A percentile compares a stretch with the other conserved stretches of the same genome.
Conservation (phyloP, 2,888 invertebrate species). For the Leucoma salicis region DNA sequence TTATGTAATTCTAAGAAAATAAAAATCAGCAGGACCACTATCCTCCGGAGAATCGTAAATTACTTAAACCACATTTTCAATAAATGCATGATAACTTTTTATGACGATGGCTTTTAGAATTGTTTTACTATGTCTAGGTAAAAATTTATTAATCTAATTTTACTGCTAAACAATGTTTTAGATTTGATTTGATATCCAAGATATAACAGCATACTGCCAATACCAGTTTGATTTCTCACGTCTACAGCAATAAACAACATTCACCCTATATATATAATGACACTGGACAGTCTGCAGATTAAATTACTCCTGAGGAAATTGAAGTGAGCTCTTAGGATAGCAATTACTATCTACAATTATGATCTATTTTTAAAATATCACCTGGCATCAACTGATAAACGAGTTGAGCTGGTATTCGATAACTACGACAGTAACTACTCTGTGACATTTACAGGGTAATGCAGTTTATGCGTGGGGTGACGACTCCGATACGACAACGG, state of each 20-base stretch:
- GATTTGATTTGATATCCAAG: too few relatives aligned
- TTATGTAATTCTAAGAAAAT: too few relatives aligned
- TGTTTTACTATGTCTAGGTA: too few relatives aligned
- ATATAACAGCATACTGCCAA: too few relatives aligned
- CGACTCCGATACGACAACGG: not conserved
- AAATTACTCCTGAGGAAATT: conserved; percentile 52
- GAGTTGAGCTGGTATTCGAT: conserved; percentile 49
- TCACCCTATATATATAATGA: conserved; percentile 26
- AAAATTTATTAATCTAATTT: too few relatives aligned
- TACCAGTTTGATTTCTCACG: conserved; percentile 2
- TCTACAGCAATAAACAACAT: conserved; percentile 3
- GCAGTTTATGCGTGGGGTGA: conserved; percentile 5
- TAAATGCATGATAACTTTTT: too few relatives aligned
- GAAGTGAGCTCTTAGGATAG: conserved; percentile 45
- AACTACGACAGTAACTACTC: conserved; percentile 27
- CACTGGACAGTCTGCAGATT: conserved; percentile 42
- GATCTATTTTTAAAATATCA: conserved; percentile 57
- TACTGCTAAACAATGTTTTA: too few relatives aligned
- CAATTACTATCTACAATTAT: conserved; percentile 52
- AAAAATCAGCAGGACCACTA: too few relatives aligned
- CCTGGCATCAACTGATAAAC: conserved; percentile 55
- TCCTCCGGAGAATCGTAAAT: too few relatives aligned
- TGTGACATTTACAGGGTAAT: conserved; percentile 31
- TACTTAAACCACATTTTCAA: too few relatives aligned
- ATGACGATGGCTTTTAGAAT: too few relatives aligned